Base-by-base conservation (phyloP, 2,888 invertebrate species). In the Leucophenga maculata region DNA sequence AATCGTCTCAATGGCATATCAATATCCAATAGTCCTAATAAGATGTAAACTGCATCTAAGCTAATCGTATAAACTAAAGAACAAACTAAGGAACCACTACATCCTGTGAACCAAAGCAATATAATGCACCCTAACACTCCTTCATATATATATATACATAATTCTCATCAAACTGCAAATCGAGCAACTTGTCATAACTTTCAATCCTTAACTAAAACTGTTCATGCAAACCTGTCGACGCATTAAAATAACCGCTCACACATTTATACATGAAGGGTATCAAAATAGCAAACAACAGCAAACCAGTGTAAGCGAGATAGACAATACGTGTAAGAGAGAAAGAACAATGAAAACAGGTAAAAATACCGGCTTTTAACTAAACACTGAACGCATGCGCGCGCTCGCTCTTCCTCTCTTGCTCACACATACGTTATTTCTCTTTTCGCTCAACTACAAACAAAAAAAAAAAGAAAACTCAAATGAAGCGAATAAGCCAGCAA, bases 301-400 rank as follows among this genome's bases (percentile, higher is more conserved):
- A 67, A 67, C 13, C 14, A 55, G 39, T 26, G 57, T 48, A 22
- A 14, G 16, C 13, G 20, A 55, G 55, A 54, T 50, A 26, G 44
- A 9, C 26, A 39, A 13, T 13, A 11, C 57, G 67, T 26, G 57
- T 46, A 18, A 67, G 67, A 60, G 39, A 18, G 60, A 32, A n/a
- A n/a, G n/a, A 16, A 16, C 1, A 20, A 14, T 9, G 11, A 64
- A 64, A 64, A 64, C 62, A 62, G 62, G 62, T 64, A 64, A 64
- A 64, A 64, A 64, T 64, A 64, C 62, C 62, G 62, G 62, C 62
- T 64, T 64, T 64, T 48, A 57, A 54, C 52, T 1, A n/a, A 13
- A 20, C 22, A 6, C 18, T 50, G 18, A 39, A 32, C 20, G 55
- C 66, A 66, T 39, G 48, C 54, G 26, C n/a, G 44, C 31, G 32